Evolutionary conservation across 2,113 vertebrate species (phyloP).

Genomic region (Petrocephalus microphthalmus): DNA sequence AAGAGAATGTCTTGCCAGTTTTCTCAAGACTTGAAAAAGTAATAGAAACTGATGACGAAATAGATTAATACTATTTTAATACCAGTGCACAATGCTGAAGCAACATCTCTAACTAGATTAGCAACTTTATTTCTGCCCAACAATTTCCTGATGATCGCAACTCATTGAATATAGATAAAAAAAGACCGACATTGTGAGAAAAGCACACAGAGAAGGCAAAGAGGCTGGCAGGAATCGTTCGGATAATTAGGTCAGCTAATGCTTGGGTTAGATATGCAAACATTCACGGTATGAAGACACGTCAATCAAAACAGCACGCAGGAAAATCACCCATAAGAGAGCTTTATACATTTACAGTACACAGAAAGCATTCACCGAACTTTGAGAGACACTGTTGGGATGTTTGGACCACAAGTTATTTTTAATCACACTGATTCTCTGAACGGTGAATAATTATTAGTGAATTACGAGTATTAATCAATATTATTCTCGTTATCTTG

Average conservation of each 20-base stretch:
- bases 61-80: background rate
- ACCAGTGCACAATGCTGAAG: background rate
- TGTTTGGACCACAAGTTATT: background rate
- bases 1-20: background rate
- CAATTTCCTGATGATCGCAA: background rate
- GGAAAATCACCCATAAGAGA: background rate
- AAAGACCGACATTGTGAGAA: background rate
- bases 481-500: background rate
- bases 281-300: background rate
- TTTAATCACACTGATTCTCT: background rate
- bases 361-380: background rate
- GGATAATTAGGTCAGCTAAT: background rate
- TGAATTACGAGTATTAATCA: no score
- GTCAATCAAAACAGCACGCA: background rate
- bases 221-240: background rate
- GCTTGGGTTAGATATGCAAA: background rate
- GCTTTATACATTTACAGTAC: background rate
- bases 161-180: background rate
- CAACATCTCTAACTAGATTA: background rate
- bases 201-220: background rate
- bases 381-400: background rate
- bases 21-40: background rate
- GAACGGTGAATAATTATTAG: background rate
- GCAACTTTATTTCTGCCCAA: background rate
- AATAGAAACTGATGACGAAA: background rate